Conservation (phyloP, 2,113 vertebrate species). For the Coptodon bakossiorum region DNA sequence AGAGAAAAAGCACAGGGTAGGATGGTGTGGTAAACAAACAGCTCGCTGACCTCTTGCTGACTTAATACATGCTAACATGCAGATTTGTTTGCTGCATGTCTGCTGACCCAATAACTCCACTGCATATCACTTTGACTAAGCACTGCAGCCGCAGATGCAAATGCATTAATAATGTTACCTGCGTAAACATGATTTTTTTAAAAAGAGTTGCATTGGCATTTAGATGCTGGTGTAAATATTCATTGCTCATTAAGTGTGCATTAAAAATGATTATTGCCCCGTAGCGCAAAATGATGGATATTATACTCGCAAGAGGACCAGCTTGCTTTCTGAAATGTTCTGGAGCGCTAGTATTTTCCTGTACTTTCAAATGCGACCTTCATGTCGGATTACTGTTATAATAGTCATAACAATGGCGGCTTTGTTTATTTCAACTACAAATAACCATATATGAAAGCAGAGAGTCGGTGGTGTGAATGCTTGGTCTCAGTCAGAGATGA, state of each 20-base stretch:
- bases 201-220: not conserved
- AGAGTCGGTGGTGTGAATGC: not conserved
- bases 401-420: not conserved
- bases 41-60: not conserved
- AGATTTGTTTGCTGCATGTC: constrained; percentile 25
- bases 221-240: constrained; percentile 34
- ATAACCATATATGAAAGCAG: not conserved
- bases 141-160: not conserved
- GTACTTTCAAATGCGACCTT: not conserved
- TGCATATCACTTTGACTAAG: not conserved
- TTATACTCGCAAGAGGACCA: not conserved
- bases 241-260: constrained; percentile 21
- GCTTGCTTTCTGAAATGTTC: not conserved
- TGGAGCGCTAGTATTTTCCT: not conserved
- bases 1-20: not conserved
- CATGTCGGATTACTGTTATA: not conserved
- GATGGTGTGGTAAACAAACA: constrained; percentile 14
- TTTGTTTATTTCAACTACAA: not conserved
- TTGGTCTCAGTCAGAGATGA: not conserved
- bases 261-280: not conserved
- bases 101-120: constrained; percentile 37
- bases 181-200: not conserved
- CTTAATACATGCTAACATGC: constrained; percentile 8
- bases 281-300: not conserved
- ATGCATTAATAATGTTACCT: constrained; percentile 1